Conservation (phyloP, 1,140 invertebrate species). For the Drosophila ambigua region DNA sequence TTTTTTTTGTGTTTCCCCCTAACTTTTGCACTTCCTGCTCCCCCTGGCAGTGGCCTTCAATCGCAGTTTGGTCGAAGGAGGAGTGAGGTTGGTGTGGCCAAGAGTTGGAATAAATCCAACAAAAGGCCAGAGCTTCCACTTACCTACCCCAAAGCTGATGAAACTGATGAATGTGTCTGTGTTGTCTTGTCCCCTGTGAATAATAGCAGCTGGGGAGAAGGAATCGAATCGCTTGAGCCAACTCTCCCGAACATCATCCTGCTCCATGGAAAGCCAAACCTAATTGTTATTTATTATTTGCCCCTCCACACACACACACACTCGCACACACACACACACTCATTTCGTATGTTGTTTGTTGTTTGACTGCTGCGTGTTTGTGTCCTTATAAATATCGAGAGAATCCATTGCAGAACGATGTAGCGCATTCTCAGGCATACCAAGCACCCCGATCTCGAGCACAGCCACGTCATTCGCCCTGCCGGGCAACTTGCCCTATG, state of each 20-base stretch:
- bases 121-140: slow-evolving; percentile 49
- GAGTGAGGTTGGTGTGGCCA: no score
- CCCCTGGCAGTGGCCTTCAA: slow-evolving; percentile 61
- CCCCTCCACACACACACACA: slow-evolving; percentile 8
- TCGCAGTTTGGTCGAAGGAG: not conserved
- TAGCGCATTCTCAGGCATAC: slow-evolving; percentile 85
- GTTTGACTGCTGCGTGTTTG: slow-evolving; percentile 52
- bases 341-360: slow-evolving; percentile 38
- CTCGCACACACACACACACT: slow-evolving; percentile 1
- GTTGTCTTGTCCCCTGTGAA: slow-evolving; percentile 46
- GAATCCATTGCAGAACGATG: slow-evolving; percentile 84
- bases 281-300: slow-evolving; percentile 3
- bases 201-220: not conserved
- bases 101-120: slow-evolving; percentile 19
- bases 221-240: not conserved
- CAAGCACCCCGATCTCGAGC: slow-evolving; percentile 75
- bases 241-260: not conserved
- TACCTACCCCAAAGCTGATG: slow-evolving; percentile 9
- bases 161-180: slow-evolving; percentile 68
- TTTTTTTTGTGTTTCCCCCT: slow-evolving; percentile 25
- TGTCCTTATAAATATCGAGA: slow-evolving; percentile 78
- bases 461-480: slow-evolving; percentile 77
- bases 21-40: slow-evolving; percentile 13
- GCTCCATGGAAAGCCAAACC: slow-evolving; percentile 15
- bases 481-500: slow-evolving; percentile 78